phyloP scores from a whole-genome alignment of 2,113 vertebrate genomes.

The Cisticola juncidis region DNA sequence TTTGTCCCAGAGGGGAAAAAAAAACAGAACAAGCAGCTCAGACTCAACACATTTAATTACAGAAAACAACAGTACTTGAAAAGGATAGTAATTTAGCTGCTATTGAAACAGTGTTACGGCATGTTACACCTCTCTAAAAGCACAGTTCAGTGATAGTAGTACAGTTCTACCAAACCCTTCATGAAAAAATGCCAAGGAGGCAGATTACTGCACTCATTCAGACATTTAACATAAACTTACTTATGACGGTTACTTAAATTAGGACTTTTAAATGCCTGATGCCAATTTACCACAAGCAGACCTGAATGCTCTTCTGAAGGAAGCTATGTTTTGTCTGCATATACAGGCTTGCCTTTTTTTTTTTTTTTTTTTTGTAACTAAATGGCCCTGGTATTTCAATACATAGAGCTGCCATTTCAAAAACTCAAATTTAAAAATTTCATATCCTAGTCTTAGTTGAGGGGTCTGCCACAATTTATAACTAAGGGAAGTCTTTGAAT shows the following conservation, averaged over 20 bases:
- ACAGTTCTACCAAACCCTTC: neutral
- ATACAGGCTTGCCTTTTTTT: neutral
- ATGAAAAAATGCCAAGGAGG: neutral
- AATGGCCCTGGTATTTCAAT: neutral
- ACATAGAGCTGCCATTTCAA: neutral
- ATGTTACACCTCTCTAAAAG: neutral
- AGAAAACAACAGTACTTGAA: neutral
- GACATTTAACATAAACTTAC: neutral
- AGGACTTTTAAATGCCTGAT: neutral
- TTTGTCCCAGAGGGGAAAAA: neutral
- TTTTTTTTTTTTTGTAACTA: neutral
- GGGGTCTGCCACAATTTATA: neutral
- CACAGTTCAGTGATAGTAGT: accelerated
- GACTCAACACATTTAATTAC: neutral
- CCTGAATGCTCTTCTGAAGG: neutral
- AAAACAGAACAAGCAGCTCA: neutral
- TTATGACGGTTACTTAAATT: neutral
- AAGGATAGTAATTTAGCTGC: neutral
- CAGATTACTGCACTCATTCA: neutral
- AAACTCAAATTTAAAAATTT: neutral
- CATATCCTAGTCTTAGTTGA: neutral
- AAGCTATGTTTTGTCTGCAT: neutral
- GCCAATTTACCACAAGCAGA: neutral
- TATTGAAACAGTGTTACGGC: neutral
- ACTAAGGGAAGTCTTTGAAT: neutral